Evolutionary conservation across 1,140 invertebrate genomes (phyloP), one percentile per base, ranked within the genome.

Genomic region (Tetraneura akinire): DNA sequence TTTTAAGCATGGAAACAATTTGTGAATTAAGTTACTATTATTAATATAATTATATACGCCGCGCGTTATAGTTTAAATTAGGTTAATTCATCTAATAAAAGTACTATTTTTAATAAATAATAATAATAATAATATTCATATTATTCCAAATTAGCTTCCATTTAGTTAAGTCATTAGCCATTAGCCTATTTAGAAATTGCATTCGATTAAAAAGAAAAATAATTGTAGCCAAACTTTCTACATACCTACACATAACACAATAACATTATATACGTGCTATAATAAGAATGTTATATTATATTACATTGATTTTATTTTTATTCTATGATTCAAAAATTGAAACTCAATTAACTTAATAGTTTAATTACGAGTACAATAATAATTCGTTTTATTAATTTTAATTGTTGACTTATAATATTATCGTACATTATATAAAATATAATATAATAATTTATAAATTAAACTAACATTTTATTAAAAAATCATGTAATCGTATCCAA

Each of bases 231-330:
- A 2, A 68, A 68, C 64, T 68, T 45, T 68, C 64, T 68, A 64
- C n/a, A n/a, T n/a, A n/a, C n/a, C n/a, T n/a, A n/a, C n/a, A 47
- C 32, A 14, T 13, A n/a, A 21, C 10, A 64, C 11, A 9, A 64
- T 64, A 64, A 64, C 8, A 37, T 64, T 64, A 37, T 6, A n/a
- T 64, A 4, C 1, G 32, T 8, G 0, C 8, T 62, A 32, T 23
- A 62, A 62, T 62, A 62, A 32, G 18, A 62, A 42, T 32, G n/a
- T 66, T n/a, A n/a, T n/a, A n/a, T n/a, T n/a, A n/a, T n/a, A n/a
- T n/a, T n/a, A n/a, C n/a, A n/a, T n/a, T n/a, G n/a, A n/a, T n/a
- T n/a, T n/a, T n/a, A n/a, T n/a, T n/a, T n/a, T n/a, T n/a, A n/a
- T n/a, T n/a, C n/a, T n/a, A n/a, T n/a, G n/a, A n/a, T n/a, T n/a